Conservation (phyloP, 1,140 invertebrate species). For the Trachelipus rathkii region DNA sequence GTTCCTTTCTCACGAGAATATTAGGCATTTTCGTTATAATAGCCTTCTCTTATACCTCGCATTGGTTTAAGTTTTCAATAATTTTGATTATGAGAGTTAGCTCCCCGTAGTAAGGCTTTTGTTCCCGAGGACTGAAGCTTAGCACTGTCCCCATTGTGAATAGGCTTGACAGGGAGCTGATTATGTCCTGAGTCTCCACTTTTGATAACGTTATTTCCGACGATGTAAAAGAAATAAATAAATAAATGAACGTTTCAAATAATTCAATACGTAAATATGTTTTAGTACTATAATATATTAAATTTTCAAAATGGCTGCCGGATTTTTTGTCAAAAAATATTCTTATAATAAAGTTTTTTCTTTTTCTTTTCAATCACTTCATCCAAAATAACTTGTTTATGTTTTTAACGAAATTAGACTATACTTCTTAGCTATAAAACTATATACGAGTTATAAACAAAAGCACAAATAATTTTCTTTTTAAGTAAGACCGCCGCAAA, state of each 20-base stretch:
- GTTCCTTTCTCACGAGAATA: conserved; percentile 69
- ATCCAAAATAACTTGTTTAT: not conserved
- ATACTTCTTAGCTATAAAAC: not conserved
- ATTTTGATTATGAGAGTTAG: conserved; percentile 72
- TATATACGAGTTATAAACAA: too few relatives aligned
- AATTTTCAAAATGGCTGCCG: conserved; percentile 8
- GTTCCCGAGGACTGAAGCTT: conserved; percentile 84
- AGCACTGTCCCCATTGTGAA: conserved; percentile 83
- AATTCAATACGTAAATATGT: not conserved
- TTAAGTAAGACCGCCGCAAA: not conserved
- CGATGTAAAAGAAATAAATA: not conserved
- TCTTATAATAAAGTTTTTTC: not conserved
- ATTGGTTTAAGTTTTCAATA: conserved; percentile 86
- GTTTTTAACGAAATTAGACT: not conserved
- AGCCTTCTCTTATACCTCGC: conserved; percentile 73
- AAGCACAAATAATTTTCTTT: too few relatives aligned
- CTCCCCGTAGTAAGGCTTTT: conserved; percentile 60
- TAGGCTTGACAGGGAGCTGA: conserved; percentile 44
- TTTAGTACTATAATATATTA: not conserved
- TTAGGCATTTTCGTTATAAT: conserved; percentile 57
- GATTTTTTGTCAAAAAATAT: not conserved
- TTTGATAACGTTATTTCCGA: conserved; percentile 35
- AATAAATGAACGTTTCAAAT: not conserved
- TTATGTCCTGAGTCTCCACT: conserved; percentile 44
- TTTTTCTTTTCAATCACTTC: not conserved